Evolutionary conservation across 2,797 vertebrate species (phyloP).

Genomic region (Paratrypauchen microcephalus): DNA sequence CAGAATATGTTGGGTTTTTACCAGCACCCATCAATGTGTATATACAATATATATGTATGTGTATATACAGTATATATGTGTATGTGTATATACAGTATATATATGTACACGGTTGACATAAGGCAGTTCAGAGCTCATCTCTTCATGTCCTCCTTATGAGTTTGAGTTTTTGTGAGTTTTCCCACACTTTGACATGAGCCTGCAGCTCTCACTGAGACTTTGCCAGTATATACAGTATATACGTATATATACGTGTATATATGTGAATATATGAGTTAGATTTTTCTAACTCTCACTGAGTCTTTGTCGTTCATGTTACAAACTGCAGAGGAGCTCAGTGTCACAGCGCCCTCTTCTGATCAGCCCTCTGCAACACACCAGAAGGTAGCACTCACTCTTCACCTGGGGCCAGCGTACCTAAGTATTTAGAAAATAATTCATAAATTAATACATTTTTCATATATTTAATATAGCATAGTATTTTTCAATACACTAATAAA

Average conservation of each 20-base stretch:
- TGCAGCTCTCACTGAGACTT: neutral
- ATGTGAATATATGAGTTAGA: no score
- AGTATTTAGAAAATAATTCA: neutral
- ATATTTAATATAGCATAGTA: no score
- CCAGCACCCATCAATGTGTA: no score
- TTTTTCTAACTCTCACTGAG: neutral
- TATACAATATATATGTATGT: no score
- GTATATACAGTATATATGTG: no score
- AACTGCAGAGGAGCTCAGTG: constrained; percentile 4
- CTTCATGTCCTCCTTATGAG: constrained; percentile 18
- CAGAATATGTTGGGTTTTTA: no score
- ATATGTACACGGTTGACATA: neutral
- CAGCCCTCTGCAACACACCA: constrained; percentile 63
- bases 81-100: no score
- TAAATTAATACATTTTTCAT: neutral
- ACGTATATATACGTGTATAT: no score
- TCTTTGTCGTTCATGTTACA: neutral
- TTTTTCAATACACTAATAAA: no score
- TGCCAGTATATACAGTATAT: no score
- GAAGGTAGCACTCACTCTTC: constrained; percentile 71
- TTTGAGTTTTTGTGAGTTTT: neutral
- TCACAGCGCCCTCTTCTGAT: constrained; percentile 53
- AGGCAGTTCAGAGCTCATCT: constrained; percentile 22
- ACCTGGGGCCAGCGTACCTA: constrained; percentile 65
- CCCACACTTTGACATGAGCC: neutral